Evolutionary conservation across 2,888 invertebrate species (phyloP), one percentile per base, ranked within the genome.

Genomic region (Suillia variegata): DNA sequence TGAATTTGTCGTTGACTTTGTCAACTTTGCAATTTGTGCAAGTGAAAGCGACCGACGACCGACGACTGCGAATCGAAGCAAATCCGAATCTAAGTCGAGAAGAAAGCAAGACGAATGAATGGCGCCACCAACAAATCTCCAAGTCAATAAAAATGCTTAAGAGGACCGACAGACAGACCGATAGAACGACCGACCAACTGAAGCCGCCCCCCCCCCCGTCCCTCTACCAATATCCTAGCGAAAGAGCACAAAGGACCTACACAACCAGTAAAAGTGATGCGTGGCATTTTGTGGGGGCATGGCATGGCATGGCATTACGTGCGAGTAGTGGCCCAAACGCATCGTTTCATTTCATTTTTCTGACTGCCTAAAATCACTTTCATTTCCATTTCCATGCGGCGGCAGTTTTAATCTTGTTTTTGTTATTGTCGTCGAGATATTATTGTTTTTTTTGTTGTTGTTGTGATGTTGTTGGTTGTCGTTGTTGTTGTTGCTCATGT

Each of bases 401-500:
- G 13, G 12, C 22, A 20, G 13, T 53, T 54, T 54, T 12, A 42
- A 58, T 38, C 12, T 38, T 38, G 13, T n/a, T 38, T 31, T 6
- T 8, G 6, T 31, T 31, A 12, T 31, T 31, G 31, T 31, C n/a
- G n/a, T n/a, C n/a, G n/a, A n/a, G n/a, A n/a, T n/a, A n/a, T n/a
- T 31, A 12, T 31, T 31, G 31, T 31, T 31, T 12, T 31, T 31
- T 8, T 31, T 31, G 6, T 31, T 31, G 31, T 12, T 31, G 31
- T 31, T 31, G 12, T 31, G 6, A 31, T 31, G 6, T 8, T 31
- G 6, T 8, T 12, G 6, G 6, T 31, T 31, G 6, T 12, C 12
- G 31, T 31, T 31, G 31, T 31, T 31, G 31, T 31, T 31, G 31
- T 58, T 58, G 62, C 61, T 62, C 59, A 71, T 70, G 70, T 67